Evolutionary conservation across 2,113 vertebrate species (phyloP), one percentile per base, ranked within the genome.

Genomic region (Zosterops borbonicus): DNA sequence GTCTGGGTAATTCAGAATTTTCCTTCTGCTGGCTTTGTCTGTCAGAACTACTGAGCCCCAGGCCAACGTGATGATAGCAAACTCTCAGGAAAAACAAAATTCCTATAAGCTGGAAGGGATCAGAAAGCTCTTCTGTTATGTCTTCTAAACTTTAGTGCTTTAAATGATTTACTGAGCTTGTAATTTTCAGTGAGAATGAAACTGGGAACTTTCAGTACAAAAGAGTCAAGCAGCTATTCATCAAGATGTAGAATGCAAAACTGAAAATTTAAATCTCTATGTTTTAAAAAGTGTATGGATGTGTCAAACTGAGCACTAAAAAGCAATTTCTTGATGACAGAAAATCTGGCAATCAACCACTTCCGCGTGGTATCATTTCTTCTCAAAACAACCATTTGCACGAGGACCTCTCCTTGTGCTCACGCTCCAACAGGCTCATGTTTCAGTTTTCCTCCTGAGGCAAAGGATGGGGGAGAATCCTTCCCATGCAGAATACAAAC

Each of bases 31-130:
- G 60, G 6, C 7, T 70, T 74, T 65, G 47, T 68, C n/a, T 80
- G 28, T 44, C 55, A 65, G 42, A 94, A 27, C 41, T 73, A 49
- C 76, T 77, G 53, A 65, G 11, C 10, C 14, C 5, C 23, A 69
- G 28, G 25, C 19, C 41, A 64, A 24, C 0, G 0, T 24, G 41
- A 0, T 24, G 41, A 65, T 2, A 52, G 15, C 12, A 86, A 89
- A 42, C 52, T 65, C 59, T 78, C n/a, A 67, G 76, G 68, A 88
- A 76, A 25, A 73, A 60, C 28, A 76, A 62, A 10, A 31, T n/a
- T 86, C 18, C 37, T 69, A 12, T 20, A 13, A 50, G 15, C 29
- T 76, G 22, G 22, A 11, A 59, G 64, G 37, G 44, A 68, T 27
- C 4, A 2, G 56, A 92, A 80, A 63, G 27, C 11, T 87, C 22